Evolutionary conservation across 2,888 invertebrate genomes (phyloP).

Genomic region (Sarcophaga caerulescens): DNA sequence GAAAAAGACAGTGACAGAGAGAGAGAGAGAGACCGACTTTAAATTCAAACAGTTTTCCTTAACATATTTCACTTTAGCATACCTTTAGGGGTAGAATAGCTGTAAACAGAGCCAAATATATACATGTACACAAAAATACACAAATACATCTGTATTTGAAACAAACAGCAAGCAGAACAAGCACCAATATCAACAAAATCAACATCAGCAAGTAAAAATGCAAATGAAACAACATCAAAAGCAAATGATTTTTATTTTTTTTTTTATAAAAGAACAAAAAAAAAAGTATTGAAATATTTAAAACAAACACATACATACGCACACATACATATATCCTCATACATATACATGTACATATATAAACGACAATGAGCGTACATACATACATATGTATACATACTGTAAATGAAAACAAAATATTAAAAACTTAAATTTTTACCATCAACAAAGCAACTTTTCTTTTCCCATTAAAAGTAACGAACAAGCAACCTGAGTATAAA

Average conservation of each 20-base stretch:
- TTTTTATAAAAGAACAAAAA: constrained; percentile 16
- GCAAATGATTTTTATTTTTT: constrained; percentile 26
- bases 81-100: constrained; percentile 50
- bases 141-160: not conserved
- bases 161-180: constrained; percentile 21
- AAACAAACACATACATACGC: constrained; percentile 12
- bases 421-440: constrained; percentile 31
- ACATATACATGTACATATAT: not conserved
- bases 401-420: not conserved
- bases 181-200: constrained; percentile 22
- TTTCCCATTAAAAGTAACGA: constrained; percentile 4
- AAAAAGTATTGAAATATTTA: not conserved
- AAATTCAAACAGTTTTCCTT: constrained; percentile 45
- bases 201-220: constrained; percentile 41
- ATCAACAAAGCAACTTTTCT: constrained; percentile 21
- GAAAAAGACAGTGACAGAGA: not conserved
- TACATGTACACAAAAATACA: no score
- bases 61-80: constrained; percentile 46
- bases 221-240: constrained; percentile 57
- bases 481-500: constrained; percentile 8
- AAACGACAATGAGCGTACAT: constrained; percentile 19
- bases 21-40: not conserved
- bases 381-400: no score
- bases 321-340: not conserved
- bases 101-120: not conserved